phyloP scores from a whole-genome alignment of 2,113 vertebrate species.

The Sorex araneus region DNA sequence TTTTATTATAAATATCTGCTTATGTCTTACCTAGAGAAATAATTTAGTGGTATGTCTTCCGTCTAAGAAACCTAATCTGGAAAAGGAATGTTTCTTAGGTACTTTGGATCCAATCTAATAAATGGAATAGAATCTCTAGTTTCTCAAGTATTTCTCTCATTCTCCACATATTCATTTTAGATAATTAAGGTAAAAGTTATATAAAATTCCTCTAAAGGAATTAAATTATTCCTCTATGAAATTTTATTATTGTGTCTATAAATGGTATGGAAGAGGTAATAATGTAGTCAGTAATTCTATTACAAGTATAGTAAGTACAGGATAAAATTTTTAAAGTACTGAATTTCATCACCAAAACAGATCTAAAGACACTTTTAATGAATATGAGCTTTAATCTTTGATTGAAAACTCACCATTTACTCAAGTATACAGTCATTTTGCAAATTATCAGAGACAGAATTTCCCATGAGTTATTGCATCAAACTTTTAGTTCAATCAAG shows the following conservation, averaged over 20 bases:
- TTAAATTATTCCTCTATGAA: slow-evolving; percentile 79
- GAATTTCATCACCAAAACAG: slow-evolving; percentile 55
- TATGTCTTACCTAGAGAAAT: background rate
- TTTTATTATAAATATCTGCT: background rate
- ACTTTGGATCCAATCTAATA: background rate
- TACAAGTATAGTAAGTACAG: background rate
- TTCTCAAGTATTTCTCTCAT: background rate
- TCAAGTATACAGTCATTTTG: slow-evolving; percentile 49
- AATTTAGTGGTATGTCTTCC: background rate
- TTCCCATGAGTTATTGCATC: background rate
- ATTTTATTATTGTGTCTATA: slow-evolving; percentile 77
- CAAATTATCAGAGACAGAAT: background rate
- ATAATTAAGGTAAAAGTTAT: slow-evolving; percentile 53
- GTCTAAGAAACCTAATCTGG: background rate
- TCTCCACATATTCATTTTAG: background rate
- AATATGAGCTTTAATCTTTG: slow-evolving; percentile 46
- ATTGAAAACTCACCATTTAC: background rate
- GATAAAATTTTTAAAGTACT: slow-evolving; percentile 54
- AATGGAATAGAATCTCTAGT: background rate
- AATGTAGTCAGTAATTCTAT: slow-evolving; percentile 55
- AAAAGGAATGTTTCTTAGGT: background rate
- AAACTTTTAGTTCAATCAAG: slow-evolving; percentile 7
- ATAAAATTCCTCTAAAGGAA: slow-evolving; percentile 57
- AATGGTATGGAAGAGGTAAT: slow-evolving; percentile 48
- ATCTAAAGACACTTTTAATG: background rate